These are phyloP conservation scores for Sylvietta virens DNA, from an alignment of 2,113 vertebrate species.

Conservation along the genomic window DNA sequence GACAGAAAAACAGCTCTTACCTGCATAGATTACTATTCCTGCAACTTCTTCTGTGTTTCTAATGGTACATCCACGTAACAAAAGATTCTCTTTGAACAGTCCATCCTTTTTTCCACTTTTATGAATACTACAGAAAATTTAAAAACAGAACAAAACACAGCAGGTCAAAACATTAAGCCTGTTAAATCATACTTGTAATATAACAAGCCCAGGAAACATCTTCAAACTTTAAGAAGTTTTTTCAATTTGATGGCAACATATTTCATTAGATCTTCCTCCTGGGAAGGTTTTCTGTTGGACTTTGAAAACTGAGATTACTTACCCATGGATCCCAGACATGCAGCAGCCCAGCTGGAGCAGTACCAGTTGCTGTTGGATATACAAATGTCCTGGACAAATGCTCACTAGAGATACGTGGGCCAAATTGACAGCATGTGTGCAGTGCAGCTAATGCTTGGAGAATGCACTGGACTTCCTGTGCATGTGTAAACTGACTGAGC, in stretches of 20 bases:
- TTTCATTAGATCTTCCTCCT: neutral
- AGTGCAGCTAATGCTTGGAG: neutral
- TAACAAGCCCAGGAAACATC: neutral
- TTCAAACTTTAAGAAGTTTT: neutral
- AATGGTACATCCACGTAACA: slow-evolving; percentile 93
- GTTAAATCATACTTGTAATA: neutral
- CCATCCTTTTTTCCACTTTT: slow-evolving; percentile 82
- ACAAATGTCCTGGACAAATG: neutral
- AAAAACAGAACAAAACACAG: neutral
- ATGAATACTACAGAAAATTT: slow-evolving; percentile 77
- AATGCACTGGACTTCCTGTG: neutral
- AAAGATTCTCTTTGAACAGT: slow-evolving; percentile 90
- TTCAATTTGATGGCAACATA: neutral
- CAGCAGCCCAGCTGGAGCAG: neutral
- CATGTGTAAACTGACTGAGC: neutral
- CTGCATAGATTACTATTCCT: slow-evolving; percentile 96
- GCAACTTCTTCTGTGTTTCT: slow-evolving; percentile 94
- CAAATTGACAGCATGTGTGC: neutral
- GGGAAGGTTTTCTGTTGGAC: neutral
- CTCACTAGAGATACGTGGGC: neutral
- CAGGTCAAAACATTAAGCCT: neutral
- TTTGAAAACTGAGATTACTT: neutral
- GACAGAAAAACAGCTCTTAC: slow-evolving; percentile 50
- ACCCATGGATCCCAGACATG: neutral
- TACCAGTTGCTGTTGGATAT: neutral